Percentiles rank a stretch among this genome's conserved stretches.
These are phyloP conservation scores for Emys orbicularis DNA, from an alignment of 2,797 vertebrate genomes.

Conservation along the genomic window DNA sequence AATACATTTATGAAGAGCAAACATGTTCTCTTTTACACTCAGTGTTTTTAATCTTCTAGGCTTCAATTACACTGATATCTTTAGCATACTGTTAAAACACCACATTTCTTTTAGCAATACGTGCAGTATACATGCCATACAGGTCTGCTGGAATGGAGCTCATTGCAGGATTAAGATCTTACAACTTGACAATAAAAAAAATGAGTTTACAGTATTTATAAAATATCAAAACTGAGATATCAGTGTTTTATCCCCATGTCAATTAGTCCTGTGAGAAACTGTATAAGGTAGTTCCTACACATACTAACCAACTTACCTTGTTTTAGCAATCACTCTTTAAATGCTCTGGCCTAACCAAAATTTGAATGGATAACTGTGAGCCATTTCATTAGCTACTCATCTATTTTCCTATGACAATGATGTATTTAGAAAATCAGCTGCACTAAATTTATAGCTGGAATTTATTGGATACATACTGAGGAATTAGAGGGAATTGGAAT, in stretches of 20 bases:
- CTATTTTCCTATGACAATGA: background rate
- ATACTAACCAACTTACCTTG: constrained; percentile 27
- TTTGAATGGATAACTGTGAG: background rate
- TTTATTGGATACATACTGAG: background rate
- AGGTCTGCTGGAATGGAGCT: background rate
- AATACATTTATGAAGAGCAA: background rate
- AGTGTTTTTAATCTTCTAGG: background rate
- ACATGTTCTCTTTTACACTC: background rate
- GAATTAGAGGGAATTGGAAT: background rate
- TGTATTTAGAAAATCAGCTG: background rate
- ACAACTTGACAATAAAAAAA: too few species aligned
- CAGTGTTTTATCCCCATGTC: background rate
- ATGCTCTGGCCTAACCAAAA: background rate
- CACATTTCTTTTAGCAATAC: background rate
- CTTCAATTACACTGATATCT: background rate
- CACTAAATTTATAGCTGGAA: background rate
- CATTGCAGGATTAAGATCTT: background rate
- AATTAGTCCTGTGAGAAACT: background rate
- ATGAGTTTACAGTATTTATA: background rate
- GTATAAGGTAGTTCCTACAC: constrained; percentile 36
- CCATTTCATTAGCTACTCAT: background rate
- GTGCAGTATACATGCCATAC: background rate
- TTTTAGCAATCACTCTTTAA: constrained; percentile 31
- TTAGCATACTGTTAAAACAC: background rate
- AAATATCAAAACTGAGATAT: background rate